Conservation (phyloP, 2,888 invertebrate genomes). For the Drosophila koepferae region DNA sequence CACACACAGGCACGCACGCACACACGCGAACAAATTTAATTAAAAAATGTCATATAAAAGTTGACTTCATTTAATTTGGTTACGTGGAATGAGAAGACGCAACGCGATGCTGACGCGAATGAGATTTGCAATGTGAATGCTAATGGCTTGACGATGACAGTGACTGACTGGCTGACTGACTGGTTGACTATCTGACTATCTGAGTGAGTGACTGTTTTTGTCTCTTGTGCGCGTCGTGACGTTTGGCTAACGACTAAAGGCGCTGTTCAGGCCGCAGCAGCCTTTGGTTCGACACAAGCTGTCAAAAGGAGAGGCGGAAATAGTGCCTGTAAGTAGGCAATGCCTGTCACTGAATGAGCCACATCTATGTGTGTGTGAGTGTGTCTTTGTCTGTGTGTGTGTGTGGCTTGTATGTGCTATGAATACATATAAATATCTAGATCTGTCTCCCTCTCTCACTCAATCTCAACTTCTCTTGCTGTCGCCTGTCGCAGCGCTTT, state of each 20-base stretch:
- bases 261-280: slow-evolving; percentile 63
- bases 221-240: slow-evolving; percentile 63
- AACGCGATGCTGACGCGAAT: slow-evolving; percentile 32
- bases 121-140: slow-evolving; percentile 36
- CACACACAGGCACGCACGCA: slow-evolving; percentile 9
- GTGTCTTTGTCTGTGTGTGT: slow-evolving; percentile 11
- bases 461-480: neutral
- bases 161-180: slow-evolving; percentile 15
- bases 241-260: slow-evolving; percentile 67
- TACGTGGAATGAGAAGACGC: slow-evolving; percentile 45
- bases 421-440: slow-evolving; percentile 29
- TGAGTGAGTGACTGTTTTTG: slow-evolving; percentile 12
- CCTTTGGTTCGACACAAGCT: slow-evolving; percentile 52
- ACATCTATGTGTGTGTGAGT: slow-evolving; percentile 3
- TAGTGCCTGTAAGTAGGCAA: slow-evolving; percentile 78
- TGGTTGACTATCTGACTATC: slow-evolving; percentile 13
- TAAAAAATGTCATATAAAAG: slow-evolving; percentile 76
- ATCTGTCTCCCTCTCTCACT: neutral
- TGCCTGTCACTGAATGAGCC: slow-evolving; percentile 9
- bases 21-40: slow-evolving; percentile 65
- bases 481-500: slow-evolving; percentile 55
- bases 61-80: slow-evolving; percentile 77
- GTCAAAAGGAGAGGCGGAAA: slow-evolving; percentile 75
- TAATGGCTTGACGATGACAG: slow-evolving; percentile 30
- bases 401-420: slow-evolving; percentile 8